A percentile compares a stretch with the other conserved stretches of the same genome.
Conservation (phyloP, 2,888 invertebrate genomes). For the Lordiphosa fenestrarum region DNA sequence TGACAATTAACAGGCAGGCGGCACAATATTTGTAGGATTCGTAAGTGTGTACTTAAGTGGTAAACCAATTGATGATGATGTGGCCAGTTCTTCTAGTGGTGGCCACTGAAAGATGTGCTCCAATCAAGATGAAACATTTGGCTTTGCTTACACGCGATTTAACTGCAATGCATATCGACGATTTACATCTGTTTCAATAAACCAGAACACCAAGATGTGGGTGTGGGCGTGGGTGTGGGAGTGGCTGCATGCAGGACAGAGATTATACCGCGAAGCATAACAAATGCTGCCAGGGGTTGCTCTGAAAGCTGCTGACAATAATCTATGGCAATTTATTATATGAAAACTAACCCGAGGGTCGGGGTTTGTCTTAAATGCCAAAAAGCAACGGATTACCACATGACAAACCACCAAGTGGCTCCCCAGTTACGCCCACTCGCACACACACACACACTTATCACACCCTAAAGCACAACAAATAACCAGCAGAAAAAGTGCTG, state of each 20-base stretch:
- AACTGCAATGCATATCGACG: slow-evolving; percentile 46
- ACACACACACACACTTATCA: slow-evolving; percentile 3
- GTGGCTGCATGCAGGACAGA: slow-evolving; percentile 31
- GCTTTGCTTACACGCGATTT: slow-evolving; percentile 43
- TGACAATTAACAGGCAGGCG: slow-evolving; percentile 3
- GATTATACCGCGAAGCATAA: slow-evolving; percentile 48
- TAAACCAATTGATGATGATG: slow-evolving; percentile 3
- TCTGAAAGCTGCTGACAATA: slow-evolving; percentile 55
- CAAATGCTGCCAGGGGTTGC: slow-evolving; percentile 55
- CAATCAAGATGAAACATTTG: slow-evolving; percentile 9
- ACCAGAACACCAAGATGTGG: slow-evolving; percentile 6
- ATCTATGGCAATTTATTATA: slow-evolving; percentile 70
- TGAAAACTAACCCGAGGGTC: slow-evolving; percentile 10
- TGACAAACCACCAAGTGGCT: slow-evolving; percentile 43
- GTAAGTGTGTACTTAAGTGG: slow-evolving; percentile 2
- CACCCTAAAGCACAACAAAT: slow-evolving; percentile 8
- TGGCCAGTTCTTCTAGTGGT: slow-evolving; percentile 7
- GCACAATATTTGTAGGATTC: slow-evolving; percentile 21
- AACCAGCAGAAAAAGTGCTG: slow-evolving; percentile 43
- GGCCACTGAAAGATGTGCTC: slow-evolving; percentile 32
- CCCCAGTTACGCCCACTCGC: slow-evolving; percentile 32
- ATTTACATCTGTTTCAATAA: slow-evolving; percentile 69
- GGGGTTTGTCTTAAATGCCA: slow-evolving; percentile 44
- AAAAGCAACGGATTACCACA: slow-evolving; percentile 61
- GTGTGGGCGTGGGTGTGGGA: not conserved